These are phyloP conservation scores for Drosophila kepulauana DNA, from an alignment of 1,140 invertebrate genomes.

Conservation along the genomic window DNA sequence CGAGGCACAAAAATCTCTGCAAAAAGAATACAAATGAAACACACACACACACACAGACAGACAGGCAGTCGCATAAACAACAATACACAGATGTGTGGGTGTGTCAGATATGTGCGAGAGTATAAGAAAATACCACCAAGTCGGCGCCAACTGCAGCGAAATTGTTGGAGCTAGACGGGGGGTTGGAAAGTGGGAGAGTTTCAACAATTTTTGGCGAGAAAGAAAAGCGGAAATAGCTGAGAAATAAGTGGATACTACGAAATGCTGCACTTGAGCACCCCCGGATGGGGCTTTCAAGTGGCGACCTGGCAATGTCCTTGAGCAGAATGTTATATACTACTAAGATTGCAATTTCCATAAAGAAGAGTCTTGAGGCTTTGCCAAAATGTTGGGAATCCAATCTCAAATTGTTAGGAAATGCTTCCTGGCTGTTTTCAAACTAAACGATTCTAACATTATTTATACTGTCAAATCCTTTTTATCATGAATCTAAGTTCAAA, in stretches of 20 bases:
- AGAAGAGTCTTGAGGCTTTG: not conserved
- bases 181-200: not conserved
- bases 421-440: not conserved
- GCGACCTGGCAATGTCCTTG: constrained; percentile 36
- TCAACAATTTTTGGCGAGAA: not conserved
- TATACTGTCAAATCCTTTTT: too few relatives aligned
- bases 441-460: too few relatives aligned
- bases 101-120: constrained; percentile 20
- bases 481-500: too few relatives aligned
- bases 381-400: not conserved
- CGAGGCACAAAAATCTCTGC: constrained; percentile 38
- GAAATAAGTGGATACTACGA: constrained; percentile 29
- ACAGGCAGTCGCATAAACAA: constrained; percentile 24
- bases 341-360: constrained; percentile 2
- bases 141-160: constrained; percentile 41
- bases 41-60: constrained; percentile 13
- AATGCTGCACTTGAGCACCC: constrained; percentile 31
- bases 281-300: constrained; percentile 37
- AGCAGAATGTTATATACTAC: constrained; percentile 12
- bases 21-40: constrained; percentile 48
- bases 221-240: constrained; percentile 7
- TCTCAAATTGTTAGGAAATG: not conserved
- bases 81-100: constrained; percentile 22
- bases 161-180: not conserved
- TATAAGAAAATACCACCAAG: constrained; percentile 65